Conservation (phyloP, 2,113 vertebrate species). For the Nanorana parkeri region DNA sequence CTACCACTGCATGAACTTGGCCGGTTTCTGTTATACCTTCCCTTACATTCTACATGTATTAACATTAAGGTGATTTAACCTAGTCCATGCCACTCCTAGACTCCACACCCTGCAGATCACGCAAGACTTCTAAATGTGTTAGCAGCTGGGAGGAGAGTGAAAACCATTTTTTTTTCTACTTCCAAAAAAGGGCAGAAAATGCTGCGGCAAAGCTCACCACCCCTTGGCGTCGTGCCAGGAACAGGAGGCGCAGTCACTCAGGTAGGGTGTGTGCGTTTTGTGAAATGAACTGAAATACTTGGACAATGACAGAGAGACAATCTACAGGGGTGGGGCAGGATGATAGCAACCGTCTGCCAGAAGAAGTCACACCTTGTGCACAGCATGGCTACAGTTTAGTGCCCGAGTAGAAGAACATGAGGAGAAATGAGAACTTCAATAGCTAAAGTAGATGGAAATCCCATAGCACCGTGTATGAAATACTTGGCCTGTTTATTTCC, state of each 20-base stretch:
- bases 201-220: conserved; percentile 11
- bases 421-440: no score
- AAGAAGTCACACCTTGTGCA: conserved; percentile 34
- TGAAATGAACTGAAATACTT: conserved; percentile 48
- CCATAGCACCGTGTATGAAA: no score
- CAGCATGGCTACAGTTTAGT: neutral
- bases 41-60: neutral
- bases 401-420: neutral
- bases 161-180: conserved; percentile 23
- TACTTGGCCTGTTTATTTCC: no score
- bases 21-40: neutral
- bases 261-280: conserved; percentile 50
- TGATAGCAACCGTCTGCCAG: conserved; percentile 38
- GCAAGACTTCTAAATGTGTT: conserved; percentile 25
- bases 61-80: neutral
- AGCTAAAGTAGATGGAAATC: no score
- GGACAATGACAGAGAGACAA: conserved; percentile 53
- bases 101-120: conserved; percentile 33
- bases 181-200: conserved; percentile 55
- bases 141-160: conserved; percentile 34
- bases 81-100: conserved; percentile 7
- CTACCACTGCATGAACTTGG: neutral
- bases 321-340: conserved; percentile 38
- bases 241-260: conserved; percentile 36
- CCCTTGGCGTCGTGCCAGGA: conserved; percentile 29